phyloP scores from a whole-genome alignment of 37 sponge, comb jelly and placozoan species.

The Petrosia ficiformis region DNA sequence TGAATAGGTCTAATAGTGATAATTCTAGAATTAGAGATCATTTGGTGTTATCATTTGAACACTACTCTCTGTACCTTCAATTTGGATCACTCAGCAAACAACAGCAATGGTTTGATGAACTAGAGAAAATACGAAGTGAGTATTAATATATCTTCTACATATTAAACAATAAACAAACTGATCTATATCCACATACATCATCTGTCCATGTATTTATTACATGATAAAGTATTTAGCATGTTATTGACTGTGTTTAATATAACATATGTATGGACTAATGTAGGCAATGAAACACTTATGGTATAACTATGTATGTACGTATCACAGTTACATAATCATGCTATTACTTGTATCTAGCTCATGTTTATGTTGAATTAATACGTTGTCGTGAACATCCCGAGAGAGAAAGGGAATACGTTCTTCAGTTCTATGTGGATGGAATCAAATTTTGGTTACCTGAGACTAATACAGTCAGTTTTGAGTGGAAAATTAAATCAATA shows the following conservation, averaged over 20 bases:
- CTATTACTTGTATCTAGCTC: constrained; percentile 15
- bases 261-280: too few species aligned
- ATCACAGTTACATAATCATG: too few species aligned
- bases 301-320: too few species aligned
- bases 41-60: constrained; percentile 15
- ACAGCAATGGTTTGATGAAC: constrained; percentile 45
- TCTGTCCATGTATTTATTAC: too few species aligned
- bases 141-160: background rate
- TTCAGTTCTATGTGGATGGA: constrained; percentile 16
- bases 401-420: constrained; percentile 49
- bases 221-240: too few species aligned
- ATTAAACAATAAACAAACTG: too few species aligned
- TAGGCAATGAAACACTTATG: too few species aligned
- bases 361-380: constrained; percentile 43
- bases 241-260: too few species aligned
- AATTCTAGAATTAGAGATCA: constrained; percentile 29
- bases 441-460: constrained; percentile 8
- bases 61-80: constrained; percentile 22
- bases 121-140: constrained; percentile 27
- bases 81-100: constrained; percentile 61
- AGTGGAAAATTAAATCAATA: constrained; percentile 44
- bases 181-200: too few species aligned
- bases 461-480: constrained; percentile 9
- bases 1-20: background rate
- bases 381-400: constrained; percentile 42